These are phyloP conservation scores for Temnothorax rugatulus DNA, from an alignment of 2,888 invertebrate species.

Conservation along the genomic window DNA sequence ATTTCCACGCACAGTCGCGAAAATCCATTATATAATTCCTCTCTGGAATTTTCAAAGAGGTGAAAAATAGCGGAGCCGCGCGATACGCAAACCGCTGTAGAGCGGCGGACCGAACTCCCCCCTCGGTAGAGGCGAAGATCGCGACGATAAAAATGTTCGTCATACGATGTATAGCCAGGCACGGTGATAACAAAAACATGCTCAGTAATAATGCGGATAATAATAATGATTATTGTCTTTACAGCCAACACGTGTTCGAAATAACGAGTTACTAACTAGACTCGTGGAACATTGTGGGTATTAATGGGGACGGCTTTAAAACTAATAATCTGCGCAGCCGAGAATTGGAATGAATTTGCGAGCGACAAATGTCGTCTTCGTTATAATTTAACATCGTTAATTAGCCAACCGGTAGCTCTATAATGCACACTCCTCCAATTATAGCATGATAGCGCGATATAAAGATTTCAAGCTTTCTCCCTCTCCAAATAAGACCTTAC, in stretches of 20 bases:
- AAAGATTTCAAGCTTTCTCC: constrained; percentile 4
- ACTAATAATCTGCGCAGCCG: constrained; percentile 46
- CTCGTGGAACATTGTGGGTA: constrained; percentile 40
- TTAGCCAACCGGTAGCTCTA: neutral
- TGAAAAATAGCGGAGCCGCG: constrained; percentile 41
- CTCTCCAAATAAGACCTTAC: neutral
- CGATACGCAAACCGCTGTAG: neutral
- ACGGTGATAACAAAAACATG: constrained; percentile 64
- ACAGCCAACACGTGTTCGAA: constrained; percentile 60
- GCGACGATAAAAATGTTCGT: constrained; percentile 63
- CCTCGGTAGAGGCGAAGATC: constrained; percentile 54
- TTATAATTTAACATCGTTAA: constrained; percentile 52
- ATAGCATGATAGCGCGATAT: neutral
- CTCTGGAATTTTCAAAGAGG: constrained; percentile 46
- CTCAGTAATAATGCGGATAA: constrained; percentile 62
- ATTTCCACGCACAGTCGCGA: constrained; percentile 20
- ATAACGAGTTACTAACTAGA: constrained; percentile 64
- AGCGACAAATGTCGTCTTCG: constrained; percentile 43
- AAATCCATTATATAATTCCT: constrained; percentile 39
- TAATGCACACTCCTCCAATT: neutral
- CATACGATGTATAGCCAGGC: constrained; percentile 57
- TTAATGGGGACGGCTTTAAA: constrained; percentile 52
- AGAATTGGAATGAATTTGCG: constrained; percentile 37
- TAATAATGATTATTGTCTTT: constrained; percentile 68
- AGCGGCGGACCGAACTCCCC: constrained; percentile 40